Evolutionary conservation across 2,113 vertebrate genomes (phyloP).

Genomic region (Arizona elegans): DNA sequence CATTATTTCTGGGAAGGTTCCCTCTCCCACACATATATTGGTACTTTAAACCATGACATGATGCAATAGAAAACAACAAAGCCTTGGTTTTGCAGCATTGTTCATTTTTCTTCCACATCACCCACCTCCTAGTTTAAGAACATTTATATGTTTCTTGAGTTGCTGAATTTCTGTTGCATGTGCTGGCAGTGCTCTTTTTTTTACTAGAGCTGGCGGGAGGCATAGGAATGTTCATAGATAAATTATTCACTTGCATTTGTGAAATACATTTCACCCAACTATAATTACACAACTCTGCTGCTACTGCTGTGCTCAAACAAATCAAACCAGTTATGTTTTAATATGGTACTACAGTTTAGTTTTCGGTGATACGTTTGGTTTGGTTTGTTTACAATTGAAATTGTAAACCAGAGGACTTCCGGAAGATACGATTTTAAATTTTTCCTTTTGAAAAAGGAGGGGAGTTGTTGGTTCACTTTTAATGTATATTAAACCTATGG

Average conservation of each 20-base stretch:
- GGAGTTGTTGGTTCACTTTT: background rate
- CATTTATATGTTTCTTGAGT: background rate
- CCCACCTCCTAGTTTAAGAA: background rate
- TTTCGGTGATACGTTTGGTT: background rate
- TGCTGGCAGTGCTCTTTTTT: background rate
- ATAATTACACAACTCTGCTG: background rate
- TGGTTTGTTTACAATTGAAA: background rate
- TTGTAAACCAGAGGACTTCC: background rate
- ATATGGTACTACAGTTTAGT: background rate
- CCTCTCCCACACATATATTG: background rate
- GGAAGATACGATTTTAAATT: background rate
- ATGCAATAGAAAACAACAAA: background rate
- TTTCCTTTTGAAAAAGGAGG: background rate
- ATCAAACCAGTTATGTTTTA: background rate
- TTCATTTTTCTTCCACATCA: background rate
- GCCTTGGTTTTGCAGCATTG: background rate
- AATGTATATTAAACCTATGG: background rate
- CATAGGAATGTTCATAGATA: background rate
- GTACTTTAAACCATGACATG: background rate
- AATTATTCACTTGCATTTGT: background rate
- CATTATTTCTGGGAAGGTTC: background rate
- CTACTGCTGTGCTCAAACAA: background rate
- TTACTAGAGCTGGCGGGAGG: background rate
- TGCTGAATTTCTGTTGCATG: background rate
- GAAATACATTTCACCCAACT: background rate